Conservation (phyloP, 1,140 invertebrate genomes). For the Neodiprion lecontei region DNA sequence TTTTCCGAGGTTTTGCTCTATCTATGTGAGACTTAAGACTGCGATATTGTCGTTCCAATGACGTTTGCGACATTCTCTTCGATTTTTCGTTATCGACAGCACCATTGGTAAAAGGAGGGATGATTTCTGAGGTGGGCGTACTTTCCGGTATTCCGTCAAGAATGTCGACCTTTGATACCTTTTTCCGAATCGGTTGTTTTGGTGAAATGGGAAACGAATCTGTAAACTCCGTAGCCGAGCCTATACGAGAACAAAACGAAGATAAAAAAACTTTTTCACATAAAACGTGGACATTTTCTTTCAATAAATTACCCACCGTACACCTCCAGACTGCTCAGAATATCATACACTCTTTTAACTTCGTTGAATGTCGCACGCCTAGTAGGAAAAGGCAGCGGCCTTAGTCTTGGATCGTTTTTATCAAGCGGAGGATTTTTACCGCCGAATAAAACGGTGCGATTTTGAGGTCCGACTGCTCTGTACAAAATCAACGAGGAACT, state of each 20-base stretch:
- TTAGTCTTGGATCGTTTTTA: conserved; percentile 70
- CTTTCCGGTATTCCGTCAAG: conserved; percentile 32
- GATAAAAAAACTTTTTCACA: conserved; percentile 10
- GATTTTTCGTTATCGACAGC: conserved; percentile 33
- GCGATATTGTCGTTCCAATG: conserved; percentile 37
- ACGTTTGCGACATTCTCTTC: conserved; percentile 23
- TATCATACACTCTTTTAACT: conserved; percentile 76
- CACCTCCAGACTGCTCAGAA: conserved; percentile 75
- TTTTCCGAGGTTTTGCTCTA: conserved; percentile 63
- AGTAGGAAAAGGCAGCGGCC: conserved; percentile 84
- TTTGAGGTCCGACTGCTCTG: conserved; percentile 77
- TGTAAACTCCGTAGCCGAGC: conserved; percentile 62
- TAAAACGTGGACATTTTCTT: conserved; percentile 4
- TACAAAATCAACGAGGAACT: conserved; percentile 80
- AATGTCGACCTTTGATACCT: conserved; percentile 36
- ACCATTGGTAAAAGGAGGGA: conserved; percentile 15
- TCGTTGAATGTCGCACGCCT: conserved; percentile 83
- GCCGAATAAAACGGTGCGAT: conserved; percentile 76
- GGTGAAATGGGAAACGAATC: conserved; percentile 56
- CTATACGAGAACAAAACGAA: conserved; percentile 46
- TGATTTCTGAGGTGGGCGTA: conserved; percentile 11
- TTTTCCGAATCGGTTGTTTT: conserved; percentile 47
- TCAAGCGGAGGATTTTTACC: conserved; percentile 74
- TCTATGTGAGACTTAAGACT: conserved; percentile 52
- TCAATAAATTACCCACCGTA: conserved; percentile 67